Percentiles rank a stretch among this genome's conserved stretches.
phyloP scores from a whole-genome alignment of 2,888 invertebrate genomes.

The Idaea straminata region DNA sequence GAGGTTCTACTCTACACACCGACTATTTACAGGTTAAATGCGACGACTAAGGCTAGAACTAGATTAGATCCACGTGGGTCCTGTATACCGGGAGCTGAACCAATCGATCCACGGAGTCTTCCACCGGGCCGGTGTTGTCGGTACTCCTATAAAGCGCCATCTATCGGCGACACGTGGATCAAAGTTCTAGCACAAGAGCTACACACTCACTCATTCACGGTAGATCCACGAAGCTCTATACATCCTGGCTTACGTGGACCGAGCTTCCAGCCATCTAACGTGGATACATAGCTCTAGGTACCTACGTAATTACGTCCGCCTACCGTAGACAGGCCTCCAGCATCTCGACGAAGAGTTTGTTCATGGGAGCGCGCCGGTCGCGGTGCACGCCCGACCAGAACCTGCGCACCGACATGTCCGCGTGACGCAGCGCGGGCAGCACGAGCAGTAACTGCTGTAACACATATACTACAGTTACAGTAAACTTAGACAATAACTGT shows the following conservation, averaged over 20 bases:
- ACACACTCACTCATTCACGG: neutral
- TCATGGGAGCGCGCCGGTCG: constrained; percentile 94
- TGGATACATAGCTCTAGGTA: neutral
- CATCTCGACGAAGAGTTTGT: constrained; percentile 98
- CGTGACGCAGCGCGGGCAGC: constrained; percentile 93
- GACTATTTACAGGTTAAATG: constrained; percentile 3
- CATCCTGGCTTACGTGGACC: neutral
- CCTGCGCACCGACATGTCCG: constrained; percentile 92
- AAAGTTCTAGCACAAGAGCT: neutral
- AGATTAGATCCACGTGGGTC: neutral
- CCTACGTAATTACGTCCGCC: constrained; percentile 18
- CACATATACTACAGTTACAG: constrained; percentile 53
- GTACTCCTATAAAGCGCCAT: neutral
- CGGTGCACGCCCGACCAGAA: constrained; percentile 95
- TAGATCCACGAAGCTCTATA: neutral
- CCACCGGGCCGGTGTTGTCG: too few species aligned
- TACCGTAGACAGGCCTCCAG: constrained; percentile 89
- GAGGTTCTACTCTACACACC: constrained; percentile 2
- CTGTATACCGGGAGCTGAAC: too few species aligned
- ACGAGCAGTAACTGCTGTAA: constrained; percentile 93
- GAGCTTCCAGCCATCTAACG: neutral
- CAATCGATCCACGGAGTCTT: too few species aligned
- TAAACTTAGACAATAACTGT: too few species aligned
- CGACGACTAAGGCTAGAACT: neutral
- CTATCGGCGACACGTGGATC: neutral